Evolutionary conservation across 2,113 vertebrate genomes (phyloP), one percentile per base, ranked within the genome.

Genomic region (Scortum barcoo): DNA sequence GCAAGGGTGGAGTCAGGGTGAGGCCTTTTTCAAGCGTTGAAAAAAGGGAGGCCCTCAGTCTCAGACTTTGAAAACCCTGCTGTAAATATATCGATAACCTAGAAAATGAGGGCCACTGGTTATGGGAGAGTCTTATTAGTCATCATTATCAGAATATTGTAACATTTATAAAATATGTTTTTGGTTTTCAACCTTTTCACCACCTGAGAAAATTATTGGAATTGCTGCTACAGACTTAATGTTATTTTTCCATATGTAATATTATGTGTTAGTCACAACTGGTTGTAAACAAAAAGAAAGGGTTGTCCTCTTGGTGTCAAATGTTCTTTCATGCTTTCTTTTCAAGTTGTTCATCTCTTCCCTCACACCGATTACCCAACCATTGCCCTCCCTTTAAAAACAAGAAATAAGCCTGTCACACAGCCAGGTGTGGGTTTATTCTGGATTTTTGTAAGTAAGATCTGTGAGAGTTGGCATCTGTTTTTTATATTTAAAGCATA

Each of bases 271-370:
- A 40, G 50, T 51, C 19, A 19, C 5, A 73, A 0, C 7, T 2
- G 12, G 4, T 13, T 76, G 14, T 48, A 30, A 80, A 63, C 33
- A 61, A 20, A 16, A 40, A 86, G 74, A 73, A 73, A 20, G 72
- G 80, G 83, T 56, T 50, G 57, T 78, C 70, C 17, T 74, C 46
- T 51, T 33, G 2, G 10, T 62, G 28, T 24, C 53, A 87, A 22
- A 42, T 38, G 36, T 1, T 46, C 10, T 36, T 44, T 46, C 9
- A n/a, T n/a, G 13, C 30, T 65, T 33, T 38, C 19, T 63, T 73
- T 72, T 38, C n/a, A 81, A 58, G 48, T 17, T 11, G 11, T 54
- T 3, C 14, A 10, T 62, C 4, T 36, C 33, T 68, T 7, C 16
- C 46, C 48, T 9, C 11, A 51, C 3, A 16, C 7, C 7, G 16